Evolutionary conservation across 2,888 invertebrate genomes (phyloP), one percentile per base, ranked within the genome.

Genomic region (Campoplex capitator): DNA sequence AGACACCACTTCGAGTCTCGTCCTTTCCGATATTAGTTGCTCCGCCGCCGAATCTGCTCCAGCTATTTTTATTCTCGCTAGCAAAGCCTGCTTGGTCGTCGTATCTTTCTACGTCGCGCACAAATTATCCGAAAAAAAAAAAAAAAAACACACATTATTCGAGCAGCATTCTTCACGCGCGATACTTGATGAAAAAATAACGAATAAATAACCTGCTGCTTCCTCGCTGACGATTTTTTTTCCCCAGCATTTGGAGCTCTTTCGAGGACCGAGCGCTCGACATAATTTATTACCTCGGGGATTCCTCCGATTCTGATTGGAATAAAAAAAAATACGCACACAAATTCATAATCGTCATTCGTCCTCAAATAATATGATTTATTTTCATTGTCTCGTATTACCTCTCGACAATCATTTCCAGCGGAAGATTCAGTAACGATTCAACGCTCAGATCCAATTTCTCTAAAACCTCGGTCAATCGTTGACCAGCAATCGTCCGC

Each of bases 1-100:
- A 92, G 98, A 97, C 16, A 99, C 98, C 16, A 99, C 98, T 95
- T 98, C 97, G 79, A 98, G 95, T 90, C 97, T 97, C 0, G 98
- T 98, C 94, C 98, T 98, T 92, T 97, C 97, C 28, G 97, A 96
- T 92, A 97, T 96, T 79, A 97, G 94, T 88, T 94, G 95, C 91
- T 97, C 97, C 88, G 96, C 97, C 88, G 96, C 95, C 67, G 95
- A 95, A 9, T 91, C 80, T n/a, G n/a, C n/a, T 86, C 93, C 92
- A n/a, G 91, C 88, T 11, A 91, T 89, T 9, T 83, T 81, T 6
- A 92, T 84, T 86, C 92, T 92, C 18, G 90, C 86, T 76, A 92
- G 90, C n/a, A 92, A 75, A 68, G 90, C 91, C 73, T n/a, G n/a
- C n/a, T 93, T 92, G 23, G 23, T 23, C 23, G 23, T 23, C 23